A percentile compares a stretch with the other conserved stretches of the same genome.
These are phyloP conservation scores for Antheraea assamensis DNA, from an alignment of 2,888 invertebrate species.

Conservation along the genomic window DNA sequence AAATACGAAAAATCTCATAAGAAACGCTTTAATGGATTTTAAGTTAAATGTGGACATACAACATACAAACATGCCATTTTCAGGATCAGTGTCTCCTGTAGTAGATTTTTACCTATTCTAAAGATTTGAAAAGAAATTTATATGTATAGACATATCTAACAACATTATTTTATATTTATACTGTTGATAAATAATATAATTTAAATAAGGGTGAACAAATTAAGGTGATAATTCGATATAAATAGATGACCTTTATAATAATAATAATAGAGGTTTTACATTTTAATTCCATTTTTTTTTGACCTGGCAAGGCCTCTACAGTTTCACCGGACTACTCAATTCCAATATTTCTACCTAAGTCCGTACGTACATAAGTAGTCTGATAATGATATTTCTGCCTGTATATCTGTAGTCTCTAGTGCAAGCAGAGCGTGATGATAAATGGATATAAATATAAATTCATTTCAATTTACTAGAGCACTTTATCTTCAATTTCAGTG, in stretches of 20 bases:
- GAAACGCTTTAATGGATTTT: no score
- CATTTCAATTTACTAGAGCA: conserved; percentile 13
- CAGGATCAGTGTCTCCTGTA: no score
- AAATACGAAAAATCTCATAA: no score
- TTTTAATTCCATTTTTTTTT: neutral
- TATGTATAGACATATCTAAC: no score
- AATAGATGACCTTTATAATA: neutral
- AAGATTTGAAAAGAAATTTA: no score
- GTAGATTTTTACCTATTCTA: no score
- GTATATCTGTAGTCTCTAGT: neutral
- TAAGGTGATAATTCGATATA: neutral
- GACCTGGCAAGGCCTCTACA: no score
- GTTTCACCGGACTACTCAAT: no score
- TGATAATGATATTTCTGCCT: neutral
- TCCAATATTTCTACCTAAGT: neutral
- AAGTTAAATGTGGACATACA: no score
- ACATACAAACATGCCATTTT: no score
- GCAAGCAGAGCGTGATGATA: neutral
- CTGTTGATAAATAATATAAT: neutral
- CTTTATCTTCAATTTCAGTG: conserved; percentile 19
- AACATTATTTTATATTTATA: no score
- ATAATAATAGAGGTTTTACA: neutral
- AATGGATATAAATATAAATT: neutral
- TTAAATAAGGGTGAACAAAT: neutral
- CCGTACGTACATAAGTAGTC: neutral